These are phyloP conservation scores for Glyphotaelius pellucidus DNA, from an alignment of 2,888 invertebrate species.

Conservation along the genomic window DNA sequence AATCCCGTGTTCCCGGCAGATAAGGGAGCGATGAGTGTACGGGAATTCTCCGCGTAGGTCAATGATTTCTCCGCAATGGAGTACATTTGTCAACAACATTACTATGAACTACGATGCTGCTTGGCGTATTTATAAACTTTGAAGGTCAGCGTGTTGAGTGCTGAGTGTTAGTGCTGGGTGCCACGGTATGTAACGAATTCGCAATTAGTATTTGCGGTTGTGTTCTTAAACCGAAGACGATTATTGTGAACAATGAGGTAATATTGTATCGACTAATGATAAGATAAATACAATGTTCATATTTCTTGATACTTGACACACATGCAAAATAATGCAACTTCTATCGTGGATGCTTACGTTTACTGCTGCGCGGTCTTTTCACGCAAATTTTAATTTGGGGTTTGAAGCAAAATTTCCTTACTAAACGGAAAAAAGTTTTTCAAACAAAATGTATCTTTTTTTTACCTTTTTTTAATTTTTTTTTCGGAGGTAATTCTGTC, in stretches of 20 bases:
- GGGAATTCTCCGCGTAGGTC: background rate
- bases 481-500: too few species aligned
- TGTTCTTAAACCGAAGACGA: background rate
- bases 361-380: too few species aligned
- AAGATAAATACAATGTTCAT: background rate
- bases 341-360: background rate
- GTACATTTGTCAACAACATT: background rate
- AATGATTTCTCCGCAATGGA: background rate
- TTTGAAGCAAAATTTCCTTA: too few species aligned
- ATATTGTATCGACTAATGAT: background rate
- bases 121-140: background rate
- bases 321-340: background rate
- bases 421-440: too few species aligned
- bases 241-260: background rate
- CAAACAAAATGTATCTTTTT: too few species aligned
- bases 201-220: background rate
- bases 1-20: background rate
- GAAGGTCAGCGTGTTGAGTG: background rate
- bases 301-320: background rate
- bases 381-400: too few species aligned
- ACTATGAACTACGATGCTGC: background rate
- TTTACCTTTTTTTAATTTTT: too few species aligned
- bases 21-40: background rate
- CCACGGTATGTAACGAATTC: background rate
- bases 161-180: background rate